A percentile compares a stretch with the other conserved stretches of the same genome.
Conservation (phyloP, 2,113 vertebrate genomes). For the Urocitellus parryii region DNA sequence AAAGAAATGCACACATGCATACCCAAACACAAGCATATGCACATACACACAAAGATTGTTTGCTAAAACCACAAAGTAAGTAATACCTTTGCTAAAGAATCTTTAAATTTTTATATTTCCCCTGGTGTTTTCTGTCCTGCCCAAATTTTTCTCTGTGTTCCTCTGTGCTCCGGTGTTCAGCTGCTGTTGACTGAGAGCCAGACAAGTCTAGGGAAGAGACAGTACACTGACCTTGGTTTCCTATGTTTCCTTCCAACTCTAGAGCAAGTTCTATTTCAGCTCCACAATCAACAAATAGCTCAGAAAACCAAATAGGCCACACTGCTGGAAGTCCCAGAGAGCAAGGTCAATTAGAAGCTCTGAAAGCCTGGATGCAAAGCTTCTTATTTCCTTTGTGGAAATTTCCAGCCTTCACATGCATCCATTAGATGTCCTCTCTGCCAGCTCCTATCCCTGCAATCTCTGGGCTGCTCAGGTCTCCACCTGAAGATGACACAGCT, state of each 20-base stretch:
- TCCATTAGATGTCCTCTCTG: slow-evolving; percentile 75
- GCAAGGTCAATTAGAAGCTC: slow-evolving; percentile 8
- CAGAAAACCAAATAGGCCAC: slow-evolving; percentile 57
- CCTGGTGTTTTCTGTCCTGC: neutral
- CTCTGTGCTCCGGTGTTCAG: neutral
- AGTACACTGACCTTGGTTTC: slow-evolving; percentile 70
- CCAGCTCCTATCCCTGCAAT: slow-evolving; percentile 15
- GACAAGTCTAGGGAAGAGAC: slow-evolving; percentile 25
- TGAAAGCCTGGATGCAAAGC: neutral
- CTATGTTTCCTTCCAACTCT: slow-evolving; percentile 64
- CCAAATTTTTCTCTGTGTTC: neutral
- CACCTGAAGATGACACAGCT: slow-evolving; percentile 66
- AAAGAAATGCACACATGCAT: neutral
- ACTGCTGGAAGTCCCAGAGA: slow-evolving; percentile 5
- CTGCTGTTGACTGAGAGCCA: slow-evolving; percentile 52
- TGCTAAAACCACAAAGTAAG: neutral
- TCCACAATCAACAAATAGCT: slow-evolving; percentile 68
- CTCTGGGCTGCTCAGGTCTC: slow-evolving; percentile 40
- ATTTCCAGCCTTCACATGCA: slow-evolving; percentile 15
- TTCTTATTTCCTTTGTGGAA: slow-evolving; percentile 6
- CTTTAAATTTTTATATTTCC: neutral
- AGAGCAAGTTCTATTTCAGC: slow-evolving; percentile 62
- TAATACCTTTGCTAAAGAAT: neutral
- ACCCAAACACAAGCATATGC: neutral
- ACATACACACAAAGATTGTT: neutral